phyloP scores from a whole-genome alignment of 1,140 invertebrate species.

The Drosophila guanche region DNA sequence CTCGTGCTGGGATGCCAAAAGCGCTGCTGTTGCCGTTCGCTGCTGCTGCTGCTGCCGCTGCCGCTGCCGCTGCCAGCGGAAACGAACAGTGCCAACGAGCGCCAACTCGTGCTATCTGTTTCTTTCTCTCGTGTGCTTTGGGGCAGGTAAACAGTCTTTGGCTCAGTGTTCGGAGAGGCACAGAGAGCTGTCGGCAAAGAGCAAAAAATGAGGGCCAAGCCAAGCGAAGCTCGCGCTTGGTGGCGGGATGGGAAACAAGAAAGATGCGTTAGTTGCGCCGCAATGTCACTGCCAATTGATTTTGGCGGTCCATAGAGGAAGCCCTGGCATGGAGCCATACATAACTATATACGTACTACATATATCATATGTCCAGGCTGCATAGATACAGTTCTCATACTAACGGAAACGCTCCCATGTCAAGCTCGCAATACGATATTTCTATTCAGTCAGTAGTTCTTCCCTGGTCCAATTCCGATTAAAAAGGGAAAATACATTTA shows the following conservation, averaged over 20 bases:
- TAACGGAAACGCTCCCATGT: too few relatives aligned
- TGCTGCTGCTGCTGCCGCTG: not conserved
- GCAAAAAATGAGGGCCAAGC: constrained; percentile 15
- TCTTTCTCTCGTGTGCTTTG: constrained; percentile 12
- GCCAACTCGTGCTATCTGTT: constrained; percentile 4
- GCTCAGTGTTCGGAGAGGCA: constrained; percentile 17
- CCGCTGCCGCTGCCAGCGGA: not conserved
- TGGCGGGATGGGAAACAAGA: constrained; percentile 7
- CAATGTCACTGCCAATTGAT: constrained; percentile 75
- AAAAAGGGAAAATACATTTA: too few relatives aligned
- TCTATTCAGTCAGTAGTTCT: too few relatives aligned
- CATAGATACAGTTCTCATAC: too few relatives aligned
- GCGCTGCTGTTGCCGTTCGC: not conserved
- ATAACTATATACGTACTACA: too few relatives aligned
- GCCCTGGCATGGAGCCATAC: constrained; percentile 41
- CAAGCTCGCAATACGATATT: too few relatives aligned
- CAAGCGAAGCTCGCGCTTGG: constrained; percentile 9
- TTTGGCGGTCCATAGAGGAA: constrained; percentile 52
- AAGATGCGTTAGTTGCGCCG: constrained; percentile 45
- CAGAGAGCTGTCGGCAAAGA: constrained; percentile 4
- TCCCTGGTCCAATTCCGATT: too few relatives aligned
- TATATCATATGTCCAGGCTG: too few relatives aligned
- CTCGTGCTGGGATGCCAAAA: constrained; percentile 60
- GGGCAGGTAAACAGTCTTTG: constrained; percentile 52
- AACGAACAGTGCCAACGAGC: constrained; percentile 34